A percentile compares a stretch with the other conserved stretches of the same genome.
Evolutionary conservation across 2,888 invertebrate genomes (phyloP).

Genomic region (Sinotaia quadrata): DNA sequence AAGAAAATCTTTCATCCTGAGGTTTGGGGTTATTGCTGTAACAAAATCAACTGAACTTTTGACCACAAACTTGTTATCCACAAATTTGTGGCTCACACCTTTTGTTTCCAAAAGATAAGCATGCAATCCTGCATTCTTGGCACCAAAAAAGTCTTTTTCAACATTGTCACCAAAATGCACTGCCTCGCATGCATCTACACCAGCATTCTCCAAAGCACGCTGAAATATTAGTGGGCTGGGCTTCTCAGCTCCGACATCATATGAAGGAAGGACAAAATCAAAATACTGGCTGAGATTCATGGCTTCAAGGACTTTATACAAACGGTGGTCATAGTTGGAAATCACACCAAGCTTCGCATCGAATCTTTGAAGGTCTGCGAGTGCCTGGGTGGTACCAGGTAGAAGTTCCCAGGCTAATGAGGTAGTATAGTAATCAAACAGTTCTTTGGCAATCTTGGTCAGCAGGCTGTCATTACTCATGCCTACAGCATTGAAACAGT

Average conservation of each 20-base stretch:
- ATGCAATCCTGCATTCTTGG: slow-evolving; percentile 84
- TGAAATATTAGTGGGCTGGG: slow-evolving; percentile 83
- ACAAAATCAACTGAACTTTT: slow-evolving; percentile 32
- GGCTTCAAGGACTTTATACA: slow-evolving; percentile 80
- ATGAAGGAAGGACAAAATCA: slow-evolving; percentile 86
- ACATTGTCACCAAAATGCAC: slow-evolving; percentile 88
- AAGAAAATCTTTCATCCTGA: neutral
- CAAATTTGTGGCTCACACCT: slow-evolving; percentile 8
- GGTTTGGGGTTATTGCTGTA: slow-evolving; percentile 21
- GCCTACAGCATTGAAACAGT: slow-evolving; percentile 77
- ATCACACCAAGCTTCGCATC: slow-evolving; percentile 80
- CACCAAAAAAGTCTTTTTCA: slow-evolving; percentile 84
- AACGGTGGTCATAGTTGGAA: slow-evolving; percentile 90
- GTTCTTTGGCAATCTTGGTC: slow-evolving; percentile 59
- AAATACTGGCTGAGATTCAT: slow-evolving; percentile 82
- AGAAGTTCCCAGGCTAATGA: slow-evolving; percentile 82
- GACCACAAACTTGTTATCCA: slow-evolving; percentile 31
- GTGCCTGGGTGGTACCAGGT: slow-evolving; percentile 44
- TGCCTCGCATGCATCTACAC: slow-evolving; percentile 77
- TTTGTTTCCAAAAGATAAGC: slow-evolving; percentile 73
- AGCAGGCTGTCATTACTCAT: slow-evolving; percentile 38
- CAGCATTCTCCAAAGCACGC: slow-evolving; percentile 75
- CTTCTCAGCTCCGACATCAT: slow-evolving; percentile 82
- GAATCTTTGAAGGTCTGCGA: slow-evolving; percentile 45
- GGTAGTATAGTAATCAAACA: slow-evolving; percentile 79